A percentile compares a stretch with the other conserved stretches of the same genome.
These are phyloP conservation scores for Cheirogaleus medius DNA, from an alignment of 2,113 vertebrate species.

Conservation along the genomic window DNA sequence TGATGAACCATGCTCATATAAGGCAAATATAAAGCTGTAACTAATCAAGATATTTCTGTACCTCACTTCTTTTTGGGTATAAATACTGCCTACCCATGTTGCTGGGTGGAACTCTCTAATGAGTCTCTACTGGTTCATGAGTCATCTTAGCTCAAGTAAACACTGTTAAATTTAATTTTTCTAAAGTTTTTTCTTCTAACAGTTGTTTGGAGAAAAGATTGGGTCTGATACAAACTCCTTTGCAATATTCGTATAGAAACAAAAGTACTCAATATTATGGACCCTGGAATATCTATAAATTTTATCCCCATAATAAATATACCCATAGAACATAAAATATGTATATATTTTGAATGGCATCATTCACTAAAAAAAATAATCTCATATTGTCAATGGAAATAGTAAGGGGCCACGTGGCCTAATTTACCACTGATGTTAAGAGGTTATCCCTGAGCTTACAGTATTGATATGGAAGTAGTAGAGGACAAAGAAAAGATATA, in stretches of 20 bases:
- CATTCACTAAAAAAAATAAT: neutral
- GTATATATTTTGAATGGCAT: neutral
- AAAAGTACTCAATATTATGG: neutral
- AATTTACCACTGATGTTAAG: neutral
- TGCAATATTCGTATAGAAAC: neutral
- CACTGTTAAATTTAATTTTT: neutral
- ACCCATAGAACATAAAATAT: neutral
- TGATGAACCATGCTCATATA: neutral
- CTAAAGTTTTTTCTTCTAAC: neutral
- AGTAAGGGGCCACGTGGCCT: neutral
- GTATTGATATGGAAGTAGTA: neutral
- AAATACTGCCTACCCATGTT: neutral
- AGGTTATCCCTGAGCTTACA: neutral
- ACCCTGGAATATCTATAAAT: neutral
- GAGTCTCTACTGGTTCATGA: neutral
- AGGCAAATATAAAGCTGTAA: neutral
- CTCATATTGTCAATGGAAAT: neutral
- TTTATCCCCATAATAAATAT: neutral
- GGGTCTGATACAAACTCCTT: neutral
- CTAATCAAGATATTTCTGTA: neutral
- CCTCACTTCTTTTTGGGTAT: neutral
- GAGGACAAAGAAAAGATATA: neutral
- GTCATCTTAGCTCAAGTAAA: neutral
- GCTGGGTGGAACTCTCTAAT: neutral
- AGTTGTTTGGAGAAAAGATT: neutral